Evolutionary conservation across 2,888 invertebrate genomes (phyloP).

Genomic region (Pharmacophagus antenor): DNA sequence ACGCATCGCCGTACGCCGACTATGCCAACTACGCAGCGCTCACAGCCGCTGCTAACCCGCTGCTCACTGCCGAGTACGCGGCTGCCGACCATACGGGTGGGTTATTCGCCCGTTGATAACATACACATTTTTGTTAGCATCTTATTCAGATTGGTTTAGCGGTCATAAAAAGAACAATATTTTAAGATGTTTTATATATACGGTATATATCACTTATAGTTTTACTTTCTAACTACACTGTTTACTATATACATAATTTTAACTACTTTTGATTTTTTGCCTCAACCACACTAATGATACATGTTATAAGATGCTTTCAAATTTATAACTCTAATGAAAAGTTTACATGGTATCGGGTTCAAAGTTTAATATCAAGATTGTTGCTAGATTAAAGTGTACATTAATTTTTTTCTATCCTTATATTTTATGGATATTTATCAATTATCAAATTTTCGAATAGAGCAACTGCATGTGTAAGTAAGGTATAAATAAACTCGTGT

Average conservation of each 20-base stretch:
- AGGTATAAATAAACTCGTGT: constrained; percentile 7
- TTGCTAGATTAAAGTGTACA: constrained; percentile 36
- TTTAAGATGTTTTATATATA: too few relatives aligned
- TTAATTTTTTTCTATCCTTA: constrained; percentile 43
- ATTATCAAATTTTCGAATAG: constrained; percentile 5
- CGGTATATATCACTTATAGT: too few relatives aligned
- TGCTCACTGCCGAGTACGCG: constrained; percentile 90
- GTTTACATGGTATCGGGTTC: constrained; percentile 56
- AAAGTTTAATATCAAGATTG: constrained; percentile 41
- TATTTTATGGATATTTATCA: constrained; percentile 37
- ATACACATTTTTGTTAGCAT: constrained; percentile 51
- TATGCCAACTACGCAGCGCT: constrained; percentile 95
- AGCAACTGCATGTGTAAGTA: constrained; percentile 26
- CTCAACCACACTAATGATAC: neutral
- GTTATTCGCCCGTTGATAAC: constrained; percentile 82
- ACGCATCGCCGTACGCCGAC: constrained; percentile 91
- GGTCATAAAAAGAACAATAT: neutral
- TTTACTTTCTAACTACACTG: neutral
- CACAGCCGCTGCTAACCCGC: constrained; percentile 87
- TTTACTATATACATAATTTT: too few relatives aligned
- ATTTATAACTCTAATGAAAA: constrained; percentile 57
- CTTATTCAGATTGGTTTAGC: constrained; percentile 9
- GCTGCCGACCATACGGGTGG: constrained; percentile 96
- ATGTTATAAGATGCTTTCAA: constrained; percentile 38
- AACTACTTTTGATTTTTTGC: neutral